Evolutionary conservation across 1,140 invertebrate species (phyloP).

Genomic region (Saccostrea glomerata): DNA sequence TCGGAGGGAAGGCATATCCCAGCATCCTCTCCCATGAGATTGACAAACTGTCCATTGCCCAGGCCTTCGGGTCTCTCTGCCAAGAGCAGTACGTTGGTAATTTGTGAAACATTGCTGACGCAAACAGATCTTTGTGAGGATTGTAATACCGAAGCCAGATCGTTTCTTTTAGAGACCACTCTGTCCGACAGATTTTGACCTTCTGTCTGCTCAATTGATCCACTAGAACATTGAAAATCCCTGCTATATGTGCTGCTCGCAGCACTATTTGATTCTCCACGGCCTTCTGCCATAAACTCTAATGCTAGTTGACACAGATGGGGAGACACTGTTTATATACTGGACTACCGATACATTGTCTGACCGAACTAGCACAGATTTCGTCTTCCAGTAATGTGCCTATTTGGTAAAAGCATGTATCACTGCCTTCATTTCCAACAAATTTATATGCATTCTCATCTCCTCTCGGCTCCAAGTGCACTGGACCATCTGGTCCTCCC

Average conservation of each 20-base stretch:
- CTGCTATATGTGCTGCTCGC: conserved; percentile 41
- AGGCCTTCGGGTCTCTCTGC: neutral
- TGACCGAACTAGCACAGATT: conserved; percentile 11
- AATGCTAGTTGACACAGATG: conserved; percentile 21
- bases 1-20: neutral
- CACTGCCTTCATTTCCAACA: conserved; percentile 50
- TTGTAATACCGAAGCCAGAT: no score
- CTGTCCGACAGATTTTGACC: neutral
- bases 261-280: conserved; percentile 5
- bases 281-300: conserved; percentile 5
- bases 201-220: neutral
- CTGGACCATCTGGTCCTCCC: conserved; percentile 23
- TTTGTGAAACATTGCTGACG: no score
- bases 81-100: conserved; percentile 11
- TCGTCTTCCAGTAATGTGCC: neutral
- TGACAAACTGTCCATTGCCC: neutral
- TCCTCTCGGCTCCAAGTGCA: conserved; percentile 21
- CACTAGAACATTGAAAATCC: neutral
- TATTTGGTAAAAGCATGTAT: conserved; percentile 43
- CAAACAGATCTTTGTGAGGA: no score
- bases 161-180: conserved; percentile 12
- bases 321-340: conserved; percentile 44
- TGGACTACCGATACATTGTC: conserved; percentile 45
- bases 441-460: conserved; percentile 44
- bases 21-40: neutral